Evolutionary conservation across 2,113 vertebrate species (phyloP).

Genomic region (Pseudopipra pipra): DNA sequence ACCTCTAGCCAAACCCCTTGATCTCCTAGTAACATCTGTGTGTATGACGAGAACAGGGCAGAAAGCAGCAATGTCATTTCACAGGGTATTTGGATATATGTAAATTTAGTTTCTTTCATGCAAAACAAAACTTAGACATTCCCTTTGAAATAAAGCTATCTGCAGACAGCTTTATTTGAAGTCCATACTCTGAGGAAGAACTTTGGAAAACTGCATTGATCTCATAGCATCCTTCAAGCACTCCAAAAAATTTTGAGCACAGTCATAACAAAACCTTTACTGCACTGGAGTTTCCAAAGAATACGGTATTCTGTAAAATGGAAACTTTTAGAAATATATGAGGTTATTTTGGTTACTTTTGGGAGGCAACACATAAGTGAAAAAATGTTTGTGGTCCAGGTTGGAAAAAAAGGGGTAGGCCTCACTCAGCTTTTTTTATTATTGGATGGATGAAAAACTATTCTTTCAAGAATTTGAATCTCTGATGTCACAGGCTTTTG

Average conservation of each 20-base stretch:
- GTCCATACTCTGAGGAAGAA: not conserved
- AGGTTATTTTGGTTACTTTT: not conserved
- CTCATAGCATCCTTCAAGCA: not conserved
- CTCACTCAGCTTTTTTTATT: not conserved
- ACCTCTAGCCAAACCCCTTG: not conserved
- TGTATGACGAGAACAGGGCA: not conserved
- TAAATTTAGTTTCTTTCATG: not conserved
- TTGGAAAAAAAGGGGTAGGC: not conserved
- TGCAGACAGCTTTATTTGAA: not conserved
- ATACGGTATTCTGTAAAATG: not conserved
- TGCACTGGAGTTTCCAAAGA: not conserved
- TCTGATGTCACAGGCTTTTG: not conserved
- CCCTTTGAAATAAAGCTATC: not conserved
- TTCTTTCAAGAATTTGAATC: not conserved
- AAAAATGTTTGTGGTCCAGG: not conserved
- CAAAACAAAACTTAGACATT: not conserved
- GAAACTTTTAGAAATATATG: not conserved
- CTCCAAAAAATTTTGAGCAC: not conserved
- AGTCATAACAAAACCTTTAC: not conserved
- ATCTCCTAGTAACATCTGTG: not conserved
- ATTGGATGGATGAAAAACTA: not conserved
- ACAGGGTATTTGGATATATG: not conserved
- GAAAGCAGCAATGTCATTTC: not conserved
- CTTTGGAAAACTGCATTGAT: not conserved
- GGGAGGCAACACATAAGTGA: not conserved